These are phyloP conservation scores for Eriosoma lanigerum DNA, from an alignment of 1,140 invertebrate genomes.

Conservation along the genomic window DNA sequence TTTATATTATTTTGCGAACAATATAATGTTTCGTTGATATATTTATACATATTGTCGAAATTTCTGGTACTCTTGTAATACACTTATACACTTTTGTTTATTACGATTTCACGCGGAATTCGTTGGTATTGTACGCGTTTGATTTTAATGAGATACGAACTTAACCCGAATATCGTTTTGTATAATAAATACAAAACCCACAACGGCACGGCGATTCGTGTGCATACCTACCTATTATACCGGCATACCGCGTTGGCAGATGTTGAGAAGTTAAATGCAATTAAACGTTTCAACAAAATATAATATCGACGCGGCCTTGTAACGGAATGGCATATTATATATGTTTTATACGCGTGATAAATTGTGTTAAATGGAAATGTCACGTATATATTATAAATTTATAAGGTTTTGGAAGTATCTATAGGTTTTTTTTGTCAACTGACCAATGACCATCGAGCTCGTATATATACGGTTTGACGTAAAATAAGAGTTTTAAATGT, in stretches of 20 bases:
- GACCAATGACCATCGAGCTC: too few species aligned
- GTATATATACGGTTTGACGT: background rate
- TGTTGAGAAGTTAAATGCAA: background rate
- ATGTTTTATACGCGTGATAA: background rate
- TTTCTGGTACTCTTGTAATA: too few species aligned
- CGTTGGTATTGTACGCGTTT: too few species aligned
- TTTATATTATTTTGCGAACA: too few species aligned
- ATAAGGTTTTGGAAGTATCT: background rate
- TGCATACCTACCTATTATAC: too few species aligned
- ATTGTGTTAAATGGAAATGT: constrained; percentile 21
- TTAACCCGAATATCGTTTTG: too few species aligned
- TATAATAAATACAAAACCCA: background rate
- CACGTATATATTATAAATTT: background rate
- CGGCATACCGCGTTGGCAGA: background rate
- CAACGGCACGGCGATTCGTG: background rate
- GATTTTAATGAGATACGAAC: too few species aligned
- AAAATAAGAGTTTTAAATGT: background rate
- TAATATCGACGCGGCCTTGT: constrained; percentile 11
- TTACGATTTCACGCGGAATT: too few species aligned
- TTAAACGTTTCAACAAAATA: background rate
- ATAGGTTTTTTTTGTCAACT: constrained; percentile 17
- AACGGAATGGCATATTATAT: background rate
- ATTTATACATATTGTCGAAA: too few species aligned
- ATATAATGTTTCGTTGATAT: too few species aligned
- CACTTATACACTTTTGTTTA: too few species aligned